Evolutionary conservation across 2,113 vertebrate genomes (phyloP), one percentile per base, ranked within the genome.

Genomic region (Polypterus senegalus): DNA sequence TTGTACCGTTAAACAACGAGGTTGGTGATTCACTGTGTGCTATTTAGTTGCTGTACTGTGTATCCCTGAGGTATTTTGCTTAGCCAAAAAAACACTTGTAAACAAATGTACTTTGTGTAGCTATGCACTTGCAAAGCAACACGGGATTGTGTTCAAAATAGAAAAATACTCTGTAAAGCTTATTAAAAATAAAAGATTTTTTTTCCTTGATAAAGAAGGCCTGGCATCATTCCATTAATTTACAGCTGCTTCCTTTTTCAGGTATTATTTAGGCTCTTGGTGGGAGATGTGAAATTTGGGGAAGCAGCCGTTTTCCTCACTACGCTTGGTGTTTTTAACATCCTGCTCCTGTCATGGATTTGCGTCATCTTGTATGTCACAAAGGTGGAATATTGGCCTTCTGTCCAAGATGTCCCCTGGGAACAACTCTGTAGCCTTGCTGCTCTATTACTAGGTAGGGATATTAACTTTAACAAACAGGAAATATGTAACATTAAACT

Each of bases 371-470:
- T 78, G 43, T 72, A 73, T 60, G 46, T 75, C 57, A 70, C 70
- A 48, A 66, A 68, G 1, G 59, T 73, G 61, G 76, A 78, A 64
- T 67, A 68, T 60, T 78, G 76, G 73, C 67, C 70, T n/a, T 44
- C 27, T 3, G 54, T 69, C 46, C 64, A 68, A 27, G n/a, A 48
- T 7, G 47, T 70, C 47, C 73, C 73, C 58, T 73, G 76, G 74
- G 64, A 63, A 3, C 60, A 54, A 5, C 70, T 78, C 52, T 70
- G 74, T 45, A 47, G 45, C 46, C 68, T 62, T 9, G 70, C 74
- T 2, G 48, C 64, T 46, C 71, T 76, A 9, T 59, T 74, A 5
- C 65, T 76, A 5, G 60, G 76, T 74, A 68, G 52, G 55, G 27
- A 27, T 27, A 27, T 27, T 27, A 27, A 27, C 27, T 27, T 46